A percentile compares a stretch with the other conserved stretches of the same genome.
Evolutionary conservation across 2,888 invertebrate genomes (phyloP).

Genomic region (Dolomedes plantarius): DNA sequence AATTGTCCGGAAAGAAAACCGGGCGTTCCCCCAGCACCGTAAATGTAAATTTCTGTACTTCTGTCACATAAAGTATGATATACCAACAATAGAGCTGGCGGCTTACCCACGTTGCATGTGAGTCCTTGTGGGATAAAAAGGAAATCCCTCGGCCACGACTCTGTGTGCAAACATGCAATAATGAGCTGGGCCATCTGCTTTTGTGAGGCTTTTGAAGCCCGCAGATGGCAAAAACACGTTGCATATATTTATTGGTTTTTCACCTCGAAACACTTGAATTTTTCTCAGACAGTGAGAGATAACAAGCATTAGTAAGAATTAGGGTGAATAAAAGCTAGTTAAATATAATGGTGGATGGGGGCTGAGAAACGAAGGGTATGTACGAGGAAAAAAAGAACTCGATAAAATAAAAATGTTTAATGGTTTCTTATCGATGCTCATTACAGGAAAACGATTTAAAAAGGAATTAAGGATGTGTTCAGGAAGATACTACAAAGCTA

Average conservation of each 20-base stretch:
- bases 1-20: neutral
- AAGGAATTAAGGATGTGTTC: no score
- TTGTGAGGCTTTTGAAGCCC: neutral
- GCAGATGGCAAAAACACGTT: neutral
- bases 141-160: conserved; percentile 2
- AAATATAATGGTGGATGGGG: no score
- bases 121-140: neutral
- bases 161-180: conserved; percentile 12
- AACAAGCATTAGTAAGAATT: neutral
- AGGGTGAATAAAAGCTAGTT: no score
- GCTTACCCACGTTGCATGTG: neutral
- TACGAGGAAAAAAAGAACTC: no score
- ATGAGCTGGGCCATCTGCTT: neutral
- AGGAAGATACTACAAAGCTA: no score
- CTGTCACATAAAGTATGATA: conserved; percentile 1
- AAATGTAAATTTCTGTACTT: conserved; percentile 6
- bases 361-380: no score
- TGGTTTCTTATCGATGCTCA: no score
- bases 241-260: neutral
- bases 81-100: neutral
- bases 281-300: neutral
- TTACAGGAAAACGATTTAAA: no score
- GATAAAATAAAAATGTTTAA: no score
- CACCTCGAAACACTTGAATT: neutral
- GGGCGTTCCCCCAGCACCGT: neutral